Evolutionary conservation across 2,888 invertebrate genomes (phyloP).

Genomic region (Syritta pipiens): DNA sequence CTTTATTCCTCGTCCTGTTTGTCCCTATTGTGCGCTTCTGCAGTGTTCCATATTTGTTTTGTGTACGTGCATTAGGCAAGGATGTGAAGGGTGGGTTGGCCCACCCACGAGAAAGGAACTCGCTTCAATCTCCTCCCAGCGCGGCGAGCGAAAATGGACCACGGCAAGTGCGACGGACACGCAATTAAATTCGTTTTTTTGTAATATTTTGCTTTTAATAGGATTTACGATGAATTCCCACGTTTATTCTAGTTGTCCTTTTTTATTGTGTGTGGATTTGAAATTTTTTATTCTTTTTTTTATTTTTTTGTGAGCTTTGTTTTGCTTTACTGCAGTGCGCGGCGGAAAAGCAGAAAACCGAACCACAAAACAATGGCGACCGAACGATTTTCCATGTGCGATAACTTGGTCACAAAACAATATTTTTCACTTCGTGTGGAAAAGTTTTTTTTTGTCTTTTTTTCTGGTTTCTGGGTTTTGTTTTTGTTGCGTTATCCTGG

Average conservation of each 20-base stretch:
- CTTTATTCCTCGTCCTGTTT: not conserved
- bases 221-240: slow-evolving; percentile 12
- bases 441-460: slow-evolving; percentile 34
- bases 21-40: slow-evolving; percentile 9
- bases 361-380: slow-evolving; percentile 32
- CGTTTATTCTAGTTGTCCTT: not conserved
- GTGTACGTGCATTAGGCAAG: slow-evolving; percentile 18
- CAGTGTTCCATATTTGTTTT: slow-evolving; percentile 25
- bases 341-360: slow-evolving; percentile 25
- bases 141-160: slow-evolving; percentile 19
- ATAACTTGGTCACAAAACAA: slow-evolving; percentile 64
- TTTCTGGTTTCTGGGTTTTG: not conserved
- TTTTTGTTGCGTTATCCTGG: slow-evolving; percentile 29
- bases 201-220: slow-evolving; percentile 9
- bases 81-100: no score
- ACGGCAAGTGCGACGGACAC: slow-evolving; percentile 57
- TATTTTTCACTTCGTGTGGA: slow-evolving; percentile 50
- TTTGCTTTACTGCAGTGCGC: slow-evolving; percentile 21
- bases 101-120: slow-evolving; percentile 13
- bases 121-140: slow-evolving; percentile 11
- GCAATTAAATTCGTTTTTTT: slow-evolving; percentile 45
- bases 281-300: slow-evolving; percentile 13
- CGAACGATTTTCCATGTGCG: slow-evolving; percentile 51
- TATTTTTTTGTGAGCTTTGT: slow-evolving; percentile 5
- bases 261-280: not conserved